Conservation (phyloP, 2,888 invertebrate genomes). For the Aspidapion aeneum region DNA sequence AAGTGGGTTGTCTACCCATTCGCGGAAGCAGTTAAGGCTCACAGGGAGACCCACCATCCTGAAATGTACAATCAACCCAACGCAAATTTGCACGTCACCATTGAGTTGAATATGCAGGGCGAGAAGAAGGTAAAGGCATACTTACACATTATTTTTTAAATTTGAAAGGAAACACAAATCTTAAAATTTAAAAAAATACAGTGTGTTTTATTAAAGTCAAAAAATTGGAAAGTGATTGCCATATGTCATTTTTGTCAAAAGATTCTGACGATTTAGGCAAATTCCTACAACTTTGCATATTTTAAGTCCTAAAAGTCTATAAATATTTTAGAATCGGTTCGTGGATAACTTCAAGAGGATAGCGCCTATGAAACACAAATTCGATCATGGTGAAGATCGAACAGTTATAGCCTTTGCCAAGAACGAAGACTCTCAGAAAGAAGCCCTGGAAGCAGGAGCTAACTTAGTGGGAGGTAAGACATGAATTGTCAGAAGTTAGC, state of each 20-base stretch:
- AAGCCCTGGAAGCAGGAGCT: constrained; percentile 69
- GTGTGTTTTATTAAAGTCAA: no score
- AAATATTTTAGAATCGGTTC: constrained; percentile 61
- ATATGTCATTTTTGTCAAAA: no score
- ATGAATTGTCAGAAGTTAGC: no score
- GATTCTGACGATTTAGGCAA: no score
- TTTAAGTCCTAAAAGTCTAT: no score
- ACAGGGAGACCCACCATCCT: constrained; percentile 79
- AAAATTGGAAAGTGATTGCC: no score
- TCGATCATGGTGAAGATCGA: constrained; percentile 65
- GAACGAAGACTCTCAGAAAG: constrained; percentile 55
- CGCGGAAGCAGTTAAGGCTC: constrained; percentile 71
- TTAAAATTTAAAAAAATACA: not conserved
- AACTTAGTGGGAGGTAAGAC: constrained; percentile 60
- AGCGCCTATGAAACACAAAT: constrained; percentile 64
- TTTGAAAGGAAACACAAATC: not conserved
- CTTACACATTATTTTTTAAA: not conserved
- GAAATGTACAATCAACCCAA: constrained; percentile 75
- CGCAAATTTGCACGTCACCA: constrained; percentile 62
- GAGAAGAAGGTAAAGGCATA: constrained; percentile 66
- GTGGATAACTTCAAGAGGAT: constrained; percentile 67
- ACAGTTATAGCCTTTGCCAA: constrained; percentile 74
- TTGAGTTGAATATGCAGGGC: constrained; percentile 80
- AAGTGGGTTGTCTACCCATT: constrained; percentile 62
- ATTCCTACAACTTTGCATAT: no score